Base-by-base conservation (phyloP, 92 coral and sea anemone genomes). In the Actinostola sp. region DNA sequence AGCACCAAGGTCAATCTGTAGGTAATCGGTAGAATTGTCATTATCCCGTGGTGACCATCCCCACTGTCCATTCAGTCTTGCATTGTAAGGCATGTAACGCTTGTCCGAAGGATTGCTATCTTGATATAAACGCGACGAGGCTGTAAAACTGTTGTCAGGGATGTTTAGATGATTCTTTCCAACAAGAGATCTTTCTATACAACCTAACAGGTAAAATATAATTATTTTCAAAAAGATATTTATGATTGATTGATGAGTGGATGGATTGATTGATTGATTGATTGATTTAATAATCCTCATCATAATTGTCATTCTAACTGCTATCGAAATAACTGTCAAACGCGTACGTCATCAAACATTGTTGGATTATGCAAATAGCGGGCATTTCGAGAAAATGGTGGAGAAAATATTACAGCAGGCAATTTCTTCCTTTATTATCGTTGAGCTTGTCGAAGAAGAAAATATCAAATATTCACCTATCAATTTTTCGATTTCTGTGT, bases 141-240 rank as follows among this genome's bases (percentile, higher is more conserved):
- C 58, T 46, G 72, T 66, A 12, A 43, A 66, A 29, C 72, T 46
- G 55, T 41, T 66, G 72, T 66, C 43, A 16, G 72, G 72, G 6
- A 66, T 46, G 36, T 6, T 19, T 30, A 53, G 31, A 4, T 25
- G 59, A 25, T 53, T 53, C 31, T 53, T 5, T 20, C 59, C 59
- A 25, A 53, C 59, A 10, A 53, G 30, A 9, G 59, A 53, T 24
- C 59, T 53, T 53, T 53, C 59, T 53, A 53, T 25, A 13, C 59
- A 53, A 6, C 59, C 59, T 53, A 25, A 10, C 7, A 4, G 59
- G 20, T n/a, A 53, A 8, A 20, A 53, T n/a, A 19, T 16, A 13
- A 2, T 46, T 46, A 6, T 7, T 7, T 6, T 39, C 44, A 39
- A 14, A 39, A 39, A 39, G 44, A 7, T 14, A 14, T 39, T 48